Conservation (phyloP, 2,797 vertebrate species). For the Schizopygopsis malacanthus region DNA sequence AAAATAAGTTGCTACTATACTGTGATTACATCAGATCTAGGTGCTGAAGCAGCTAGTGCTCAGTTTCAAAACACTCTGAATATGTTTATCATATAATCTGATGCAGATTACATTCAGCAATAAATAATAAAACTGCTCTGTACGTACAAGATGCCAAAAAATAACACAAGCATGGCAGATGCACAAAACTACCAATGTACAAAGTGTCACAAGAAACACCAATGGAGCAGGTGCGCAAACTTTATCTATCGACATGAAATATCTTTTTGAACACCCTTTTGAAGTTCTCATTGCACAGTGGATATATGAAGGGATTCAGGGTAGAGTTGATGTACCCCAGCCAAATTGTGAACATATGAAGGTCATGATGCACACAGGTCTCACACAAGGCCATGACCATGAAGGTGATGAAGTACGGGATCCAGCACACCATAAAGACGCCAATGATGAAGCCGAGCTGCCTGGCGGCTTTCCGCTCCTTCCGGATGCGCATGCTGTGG, state of each 20-base stretch:
- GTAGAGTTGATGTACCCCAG: slow-evolving; percentile 97
- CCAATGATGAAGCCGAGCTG: slow-evolving; percentile 94
- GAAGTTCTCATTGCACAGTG: slow-evolving; percentile 95
- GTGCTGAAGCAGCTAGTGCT: not conserved
- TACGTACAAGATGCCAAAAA: slow-evolving; percentile 12
- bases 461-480: slow-evolving; percentile 91
- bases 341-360: slow-evolving; percentile 96
- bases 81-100: slow-evolving; percentile 47
- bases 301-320: slow-evolving; percentile 94
- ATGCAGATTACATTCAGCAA: slow-evolving; percentile 56
- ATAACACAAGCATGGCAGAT: slow-evolving; percentile 7
- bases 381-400: slow-evolving; percentile 89
- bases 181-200: not conserved
- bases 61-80: slow-evolving; percentile 3
- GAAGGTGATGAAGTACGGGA: slow-evolving; percentile 94
- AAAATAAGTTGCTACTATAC: not conserved
- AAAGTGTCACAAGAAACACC: slow-evolving; percentile 28
- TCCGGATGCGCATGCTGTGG: slow-evolving; percentile 81
- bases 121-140: slow-evolving; percentile 41
- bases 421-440: slow-evolving; percentile 94
- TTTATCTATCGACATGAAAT: slow-evolving; percentile 49
- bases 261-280: slow-evolving; percentile 89
- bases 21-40: not conserved
- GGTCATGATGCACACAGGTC: slow-evolving; percentile 77
- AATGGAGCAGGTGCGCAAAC: not conserved